Evolutionary conservation across 2,888 invertebrate species (phyloP).

Genomic region (Ichneumoninae sp.): DNA sequence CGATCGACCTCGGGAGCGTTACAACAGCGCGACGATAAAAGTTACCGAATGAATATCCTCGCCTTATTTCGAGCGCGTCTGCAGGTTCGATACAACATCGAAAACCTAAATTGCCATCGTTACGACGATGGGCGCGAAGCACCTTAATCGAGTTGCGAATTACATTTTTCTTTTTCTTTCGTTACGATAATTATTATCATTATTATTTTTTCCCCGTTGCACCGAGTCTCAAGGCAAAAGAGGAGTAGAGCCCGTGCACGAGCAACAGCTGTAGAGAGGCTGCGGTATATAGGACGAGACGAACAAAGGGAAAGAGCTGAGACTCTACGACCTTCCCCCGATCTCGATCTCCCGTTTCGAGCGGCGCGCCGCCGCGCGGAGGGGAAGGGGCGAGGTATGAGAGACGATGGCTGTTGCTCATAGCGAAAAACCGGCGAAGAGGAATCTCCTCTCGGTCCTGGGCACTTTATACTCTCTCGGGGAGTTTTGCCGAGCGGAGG

Average conservation of each 20-base stretch:
- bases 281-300: constrained; percentile 41
- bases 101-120: neutral
- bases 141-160: constrained; percentile 10
- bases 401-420: constrained; percentile 8
- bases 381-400: neutral
- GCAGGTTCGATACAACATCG: neutral
- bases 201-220: neutral
- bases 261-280: constrained; percentile 39
- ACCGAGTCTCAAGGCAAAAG: constrained; percentile 1
- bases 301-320: constrained; percentile 68
- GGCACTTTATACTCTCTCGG: constrained; percentile 5
- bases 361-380: constrained; percentile 22
- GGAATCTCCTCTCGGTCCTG: neutral
- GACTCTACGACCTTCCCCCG: constrained; percentile 69
- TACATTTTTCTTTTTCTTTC: neutral
- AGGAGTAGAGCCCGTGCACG: neutral
- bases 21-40: neutral
- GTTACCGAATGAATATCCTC: neutral
- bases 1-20: neutral
- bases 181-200: neutral
- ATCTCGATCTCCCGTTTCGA: constrained; percentile 67
- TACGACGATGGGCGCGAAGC: neutral
- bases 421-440: constrained; percentile 3
- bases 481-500: constrained; percentile 9
- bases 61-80: neutral